These are phyloP conservation scores for Therioaphis trifolii DNA, from an alignment of 2,888 invertebrate genomes.

Conservation along the genomic window DNA sequence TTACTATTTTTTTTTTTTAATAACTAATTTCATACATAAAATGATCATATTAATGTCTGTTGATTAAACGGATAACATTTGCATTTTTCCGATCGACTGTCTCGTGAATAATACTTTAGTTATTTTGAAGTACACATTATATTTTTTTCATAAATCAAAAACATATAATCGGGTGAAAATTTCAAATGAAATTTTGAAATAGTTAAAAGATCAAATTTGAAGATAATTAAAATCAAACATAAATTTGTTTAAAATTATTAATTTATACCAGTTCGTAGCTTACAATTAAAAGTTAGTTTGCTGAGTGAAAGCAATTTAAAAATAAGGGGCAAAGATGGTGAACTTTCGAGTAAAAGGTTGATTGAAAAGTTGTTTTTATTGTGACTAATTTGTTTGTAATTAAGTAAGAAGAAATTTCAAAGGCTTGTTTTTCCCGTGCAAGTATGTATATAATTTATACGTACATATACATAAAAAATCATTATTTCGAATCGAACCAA, in stretches of 20 bases:
- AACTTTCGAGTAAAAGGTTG: background rate
- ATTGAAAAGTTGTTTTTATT: conserved; percentile 16
- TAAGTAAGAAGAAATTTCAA: background rate
- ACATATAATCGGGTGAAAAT: too few species aligned
- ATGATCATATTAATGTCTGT: too few species aligned
- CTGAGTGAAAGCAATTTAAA: conserved; percentile 14
- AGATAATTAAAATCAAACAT: background rate
- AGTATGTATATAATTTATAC: background rate
- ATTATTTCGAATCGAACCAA: background rate
- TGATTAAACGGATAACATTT: too few species aligned
- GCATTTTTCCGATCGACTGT: too few species aligned
- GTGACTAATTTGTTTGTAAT: conserved; percentile 20
- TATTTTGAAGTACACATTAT: too few species aligned
- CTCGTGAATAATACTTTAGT: too few species aligned
- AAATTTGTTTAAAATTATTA: conserved; percentile 11
- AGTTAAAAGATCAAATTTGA: background rate
- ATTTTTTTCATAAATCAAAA: too few species aligned
- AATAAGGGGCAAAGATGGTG: background rate
- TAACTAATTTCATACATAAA: too few species aligned
- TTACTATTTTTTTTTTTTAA: too few species aligned
- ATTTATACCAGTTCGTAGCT: conserved; percentile 20
- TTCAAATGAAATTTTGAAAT: too few species aligned
- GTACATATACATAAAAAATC: background rate
- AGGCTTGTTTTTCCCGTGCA: background rate
- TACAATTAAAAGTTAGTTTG: conserved; percentile 16